Evolutionary conservation across 2,797 vertebrate genomes (phyloP), one percentile per base, ranked within the genome.

Genomic region (Gastrophryne carolinensis): DNA sequence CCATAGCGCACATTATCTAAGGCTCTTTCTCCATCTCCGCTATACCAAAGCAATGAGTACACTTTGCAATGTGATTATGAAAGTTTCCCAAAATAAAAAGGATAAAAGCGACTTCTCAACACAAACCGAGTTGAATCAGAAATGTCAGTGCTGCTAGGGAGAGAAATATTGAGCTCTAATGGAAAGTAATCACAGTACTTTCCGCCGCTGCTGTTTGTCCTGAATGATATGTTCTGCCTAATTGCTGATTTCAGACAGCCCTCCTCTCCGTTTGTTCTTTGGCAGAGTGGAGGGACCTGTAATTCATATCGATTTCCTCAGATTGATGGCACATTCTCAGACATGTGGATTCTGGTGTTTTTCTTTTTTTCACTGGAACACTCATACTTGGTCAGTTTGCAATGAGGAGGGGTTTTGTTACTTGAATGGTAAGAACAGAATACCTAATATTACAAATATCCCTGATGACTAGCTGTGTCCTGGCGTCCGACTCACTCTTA

Each of bases 201-300:
- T 47, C 27, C 24, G 26, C 41, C 32, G 12, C 29, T 56, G 49
- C 50, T 64, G 61, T 56, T 63, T 56, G 61, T 64, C 41, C 50
- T 44, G 50, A 63, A 73, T 65, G 34, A 65, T 73, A 44, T 73
- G 71, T 56, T 65, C 34, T 27, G 64, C 17, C 71, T 73, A 73
- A 73, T 73, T 65, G 71, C 71, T 63, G 71, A 56, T 73, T 64
- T 64, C 61, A 73, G 71, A 56, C 49, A 53, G 19, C 4, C 60
- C 71, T 50, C 69, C 32, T 64, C 34, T 54, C 39, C 5, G 60
- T 39, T 44, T 32, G 35, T 65, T 64, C 60, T 17, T 64, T 73
- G 71, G 71, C 71, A 73, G 47, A 44, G 35, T 41, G 58, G 41
- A 53, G 41, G 47, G 53, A 47, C 32, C 71, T 73, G 50, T 73